Evolutionary conservation across 2,113 vertebrate species (phyloP).

Genomic region (Neomonachus schauinslandi): DNA sequence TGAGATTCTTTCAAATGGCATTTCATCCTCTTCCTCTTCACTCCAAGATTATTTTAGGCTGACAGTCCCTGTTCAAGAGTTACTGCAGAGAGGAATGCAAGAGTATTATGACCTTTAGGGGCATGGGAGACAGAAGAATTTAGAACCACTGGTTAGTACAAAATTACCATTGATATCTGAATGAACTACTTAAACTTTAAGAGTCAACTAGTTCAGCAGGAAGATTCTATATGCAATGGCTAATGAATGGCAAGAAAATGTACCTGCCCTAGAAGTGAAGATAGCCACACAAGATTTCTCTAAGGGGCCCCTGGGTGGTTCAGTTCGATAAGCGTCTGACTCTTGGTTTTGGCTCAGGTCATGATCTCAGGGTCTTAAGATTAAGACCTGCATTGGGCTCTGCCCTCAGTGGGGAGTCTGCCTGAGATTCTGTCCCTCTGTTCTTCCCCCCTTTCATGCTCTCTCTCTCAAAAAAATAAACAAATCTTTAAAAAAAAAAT

Average conservation of each 20-base stretch:
- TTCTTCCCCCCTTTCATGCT: not conserved
- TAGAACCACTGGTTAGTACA: not conserved
- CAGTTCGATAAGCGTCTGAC: not conserved
- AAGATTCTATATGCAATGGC: not conserved
- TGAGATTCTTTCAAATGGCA: not conserved
- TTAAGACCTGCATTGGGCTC: not conserved
- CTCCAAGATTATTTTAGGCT: not conserved
- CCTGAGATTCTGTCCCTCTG: not conserved
- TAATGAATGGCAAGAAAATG: not conserved
- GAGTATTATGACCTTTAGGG: not conserved
- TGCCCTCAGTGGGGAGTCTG: not conserved
- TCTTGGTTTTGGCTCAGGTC: not conserved
- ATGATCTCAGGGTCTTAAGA: not conserved
- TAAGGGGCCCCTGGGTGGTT: not conserved
- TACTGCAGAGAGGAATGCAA: not conserved
- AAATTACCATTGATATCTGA: not conserved
- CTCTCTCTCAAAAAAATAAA: not conserved
- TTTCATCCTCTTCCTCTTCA: not conserved
- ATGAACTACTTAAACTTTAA: not conserved
- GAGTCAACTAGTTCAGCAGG: not conserved
- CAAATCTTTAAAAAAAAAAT: not conserved
- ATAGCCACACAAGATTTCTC: not conserved
- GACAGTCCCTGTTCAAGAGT: not conserved
- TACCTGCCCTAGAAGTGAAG: not conserved
- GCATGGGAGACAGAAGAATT: not conserved